These are phyloP conservation scores for Hylomyscus alleni DNA, from an alignment of 2,797 vertebrate genomes.

Conservation along the genomic window DNA sequence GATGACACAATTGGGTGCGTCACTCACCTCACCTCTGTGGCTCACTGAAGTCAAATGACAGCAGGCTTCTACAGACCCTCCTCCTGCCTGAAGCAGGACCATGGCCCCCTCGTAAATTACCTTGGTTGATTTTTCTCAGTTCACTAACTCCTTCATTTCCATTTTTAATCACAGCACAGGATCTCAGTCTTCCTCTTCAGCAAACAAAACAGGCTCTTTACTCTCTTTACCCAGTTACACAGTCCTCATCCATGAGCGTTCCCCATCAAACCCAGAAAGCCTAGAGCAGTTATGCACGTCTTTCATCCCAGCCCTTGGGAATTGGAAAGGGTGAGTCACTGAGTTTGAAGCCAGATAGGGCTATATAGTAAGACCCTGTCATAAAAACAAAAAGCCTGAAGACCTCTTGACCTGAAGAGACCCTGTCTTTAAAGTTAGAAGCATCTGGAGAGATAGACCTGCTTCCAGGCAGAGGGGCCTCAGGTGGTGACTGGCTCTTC, in stretches of 20 bases:
- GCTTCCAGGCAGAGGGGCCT: neutral
- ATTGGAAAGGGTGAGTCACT: neutral
- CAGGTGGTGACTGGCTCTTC: neutral
- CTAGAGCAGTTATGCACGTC: neutral
- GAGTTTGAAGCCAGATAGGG: neutral
- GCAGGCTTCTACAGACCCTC: too few relatives aligned
- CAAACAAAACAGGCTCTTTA: neutral
- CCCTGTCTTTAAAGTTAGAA: too few relatives aligned
- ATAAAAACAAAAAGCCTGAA: too few relatives aligned
- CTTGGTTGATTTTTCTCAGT: neutral
- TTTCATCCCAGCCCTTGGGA: neutral
- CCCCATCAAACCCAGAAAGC: neutral
- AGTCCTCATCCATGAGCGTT: neutral
- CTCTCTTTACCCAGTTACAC: neutral
- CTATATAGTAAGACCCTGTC: too few relatives aligned
- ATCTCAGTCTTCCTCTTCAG: neutral
- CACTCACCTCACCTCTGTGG: too few relatives aligned
- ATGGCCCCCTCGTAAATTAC: neutral
- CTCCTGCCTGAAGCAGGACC: neutral
- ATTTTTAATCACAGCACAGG: neutral
- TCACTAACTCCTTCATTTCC: neutral
- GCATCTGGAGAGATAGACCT: fast-evolving
- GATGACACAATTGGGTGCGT: neutral
- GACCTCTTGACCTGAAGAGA: neutral
- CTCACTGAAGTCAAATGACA: neutral